These are phyloP conservation scores for Dasysyrphus tricinctus DNA, from an alignment of 2,888 invertebrate species.

Conservation along the genomic window DNA sequence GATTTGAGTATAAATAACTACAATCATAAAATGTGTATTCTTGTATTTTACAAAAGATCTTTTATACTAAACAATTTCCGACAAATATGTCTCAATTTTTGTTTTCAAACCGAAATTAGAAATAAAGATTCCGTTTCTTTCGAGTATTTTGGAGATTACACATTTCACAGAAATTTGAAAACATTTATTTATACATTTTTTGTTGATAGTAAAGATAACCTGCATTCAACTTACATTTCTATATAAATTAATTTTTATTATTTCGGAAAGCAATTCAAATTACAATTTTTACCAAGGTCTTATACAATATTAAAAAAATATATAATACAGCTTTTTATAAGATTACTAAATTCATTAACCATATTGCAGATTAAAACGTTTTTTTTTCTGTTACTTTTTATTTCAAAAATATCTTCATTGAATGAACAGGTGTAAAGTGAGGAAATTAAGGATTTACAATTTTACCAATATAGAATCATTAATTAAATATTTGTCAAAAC, in stretches of 20 bases:
- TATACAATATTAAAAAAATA: background rate
- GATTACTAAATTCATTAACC: too few species aligned
- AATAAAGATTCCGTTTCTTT: background rate
- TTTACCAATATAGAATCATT: too few species aligned
- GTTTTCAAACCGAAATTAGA: background rate
- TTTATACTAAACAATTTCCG: background rate
- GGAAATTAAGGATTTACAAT: too few species aligned
- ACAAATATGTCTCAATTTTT: background rate
- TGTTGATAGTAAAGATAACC: background rate
- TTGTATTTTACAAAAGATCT: background rate
- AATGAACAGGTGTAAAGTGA: too few species aligned
- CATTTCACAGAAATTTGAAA: background rate
- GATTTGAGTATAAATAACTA: background rate
- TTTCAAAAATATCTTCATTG: too few species aligned
- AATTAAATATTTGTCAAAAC: too few species aligned
- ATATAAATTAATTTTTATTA: background rate
- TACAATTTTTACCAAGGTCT: background rate
- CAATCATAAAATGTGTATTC: background rate
- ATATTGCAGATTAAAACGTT: too few species aligned
- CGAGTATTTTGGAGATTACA: background rate
- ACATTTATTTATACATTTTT: background rate
- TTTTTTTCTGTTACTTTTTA: too few species aligned
- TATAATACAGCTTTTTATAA: background rate
- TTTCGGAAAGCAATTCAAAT: background rate
- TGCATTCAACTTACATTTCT: background rate